phyloP scores from a whole-genome alignment of 1,140 invertebrate species.

The Drosophila simulans region DNA sequence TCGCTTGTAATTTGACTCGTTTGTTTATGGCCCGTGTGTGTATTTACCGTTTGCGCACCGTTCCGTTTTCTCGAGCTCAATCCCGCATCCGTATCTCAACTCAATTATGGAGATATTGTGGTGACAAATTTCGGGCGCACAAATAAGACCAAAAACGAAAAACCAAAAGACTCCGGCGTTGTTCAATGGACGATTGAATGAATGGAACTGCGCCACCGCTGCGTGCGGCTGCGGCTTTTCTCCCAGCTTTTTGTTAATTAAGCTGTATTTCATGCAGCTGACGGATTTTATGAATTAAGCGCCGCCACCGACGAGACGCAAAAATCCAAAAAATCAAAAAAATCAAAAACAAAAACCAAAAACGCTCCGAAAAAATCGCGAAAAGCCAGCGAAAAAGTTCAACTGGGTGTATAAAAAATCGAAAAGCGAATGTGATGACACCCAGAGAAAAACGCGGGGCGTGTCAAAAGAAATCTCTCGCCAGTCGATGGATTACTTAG shows the following conservation, averaged over 20 bases:
- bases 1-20: slow-evolving; percentile 66
- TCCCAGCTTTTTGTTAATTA: slow-evolving; percentile 78
- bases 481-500: slow-evolving; percentile 16
- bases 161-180: slow-evolving; percentile 36
- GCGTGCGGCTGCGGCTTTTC: slow-evolving; percentile 64
- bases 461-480: slow-evolving; percentile 75
- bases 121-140: slow-evolving; percentile 58
- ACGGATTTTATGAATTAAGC: slow-evolving; percentile 77
- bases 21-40: slow-evolving; percentile 40
- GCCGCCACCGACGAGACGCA: slow-evolving; percentile 46
- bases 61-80: slow-evolving; percentile 18
- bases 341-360: slow-evolving; percentile 1
- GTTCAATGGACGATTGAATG: slow-evolving; percentile 60
- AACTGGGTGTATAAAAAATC: slow-evolving; percentile 8
- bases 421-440: slow-evolving; percentile 66
- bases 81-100: slow-evolving; percentile 47
- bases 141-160: slow-evolving; percentile 46
- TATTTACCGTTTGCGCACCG: slow-evolving; percentile 56
- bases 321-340: slow-evolving; percentile 20
- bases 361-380: slow-evolving; percentile 11
- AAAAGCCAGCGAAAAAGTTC: slow-evolving; percentile 24
- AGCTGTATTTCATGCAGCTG: slow-evolving; percentile 77
- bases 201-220: slow-evolving; percentile 70
- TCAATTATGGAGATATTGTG: slow-evolving; percentile 55
- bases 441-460: slow-evolving; percentile 49